These are phyloP conservation scores for Brassicogethes aeneus DNA, from an alignment of 2,888 invertebrate genomes.

Conservation along the genomic window DNA sequence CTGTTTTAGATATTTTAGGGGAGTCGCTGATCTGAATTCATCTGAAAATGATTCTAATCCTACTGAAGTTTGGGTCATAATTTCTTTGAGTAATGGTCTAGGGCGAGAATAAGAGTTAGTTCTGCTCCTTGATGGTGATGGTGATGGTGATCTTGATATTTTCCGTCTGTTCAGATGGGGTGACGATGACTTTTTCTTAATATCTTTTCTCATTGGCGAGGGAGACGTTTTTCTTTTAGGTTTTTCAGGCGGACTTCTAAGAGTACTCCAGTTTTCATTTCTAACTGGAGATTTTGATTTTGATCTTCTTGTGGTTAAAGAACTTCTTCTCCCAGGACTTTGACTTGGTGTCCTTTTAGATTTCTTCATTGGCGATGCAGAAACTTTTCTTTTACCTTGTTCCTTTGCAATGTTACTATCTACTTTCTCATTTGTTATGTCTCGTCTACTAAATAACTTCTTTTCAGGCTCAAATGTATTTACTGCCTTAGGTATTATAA, in stretches of 20 bases:
- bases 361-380: constrained; percentile 4
- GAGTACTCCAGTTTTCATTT: constrained; percentile 18
- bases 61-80: constrained; percentile 37
- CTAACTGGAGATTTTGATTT: constrained; percentile 17
- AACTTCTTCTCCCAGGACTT: constrained; percentile 13
- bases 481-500: background rate
- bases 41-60: constrained; percentile 33
- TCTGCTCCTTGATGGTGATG: constrained; percentile 17
- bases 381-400: background rate
- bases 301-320: constrained; percentile 12
- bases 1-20: constrained; percentile 32
- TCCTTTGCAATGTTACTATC: constrained; percentile 5
- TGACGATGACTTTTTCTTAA: constrained; percentile 13
- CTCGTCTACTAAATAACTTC: background rate
- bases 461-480: background rate
- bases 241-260: constrained; percentile 10
- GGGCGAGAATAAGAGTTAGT: constrained; percentile 9
- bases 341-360: constrained; percentile 13
- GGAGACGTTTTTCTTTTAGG: constrained; percentile 17
- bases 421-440: constrained; percentile 5
- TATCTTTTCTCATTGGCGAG: constrained; percentile 14
- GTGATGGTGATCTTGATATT: constrained; percentile 19
- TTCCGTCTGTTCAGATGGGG: constrained; percentile 12
- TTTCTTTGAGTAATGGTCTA: constrained; percentile 32
- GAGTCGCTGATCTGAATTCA: constrained; percentile 15